Evolutionary conservation across 2,888 invertebrate species (phyloP), one percentile per base, ranked within the genome.

Genomic region (Podabrus alpinus): DNA sequence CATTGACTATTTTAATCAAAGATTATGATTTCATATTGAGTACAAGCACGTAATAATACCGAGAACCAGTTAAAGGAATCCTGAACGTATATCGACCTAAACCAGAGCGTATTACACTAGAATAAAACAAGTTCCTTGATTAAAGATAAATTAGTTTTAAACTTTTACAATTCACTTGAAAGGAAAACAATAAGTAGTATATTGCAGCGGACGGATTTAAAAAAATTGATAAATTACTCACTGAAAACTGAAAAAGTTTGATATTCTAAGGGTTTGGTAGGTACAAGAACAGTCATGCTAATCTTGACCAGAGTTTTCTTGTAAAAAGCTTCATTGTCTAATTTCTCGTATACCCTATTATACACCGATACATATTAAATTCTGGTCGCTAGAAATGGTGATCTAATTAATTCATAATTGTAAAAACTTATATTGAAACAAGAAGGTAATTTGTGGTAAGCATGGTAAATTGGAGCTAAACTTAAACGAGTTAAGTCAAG

Each of bases 121-220:
- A 21, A 64, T 64, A 64, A 64, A 64, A 64, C 62, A 19, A 64
- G 62, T 64, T 64, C 62, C 15, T 64, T 64, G 62, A 64, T 64
- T 64, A 64, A 64, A 64, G 62, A 64, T 64, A 64, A 64, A 64
- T 64, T 64, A 64, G 19, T 64, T 64, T 64, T 64, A 64, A 64
- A 64, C 62, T 64, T 64, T 21, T 21, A 64, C 62, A 64, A 64
- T 64, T 64, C n/a, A 64, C n/a, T 64, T n/a, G 19, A 15, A 64
- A 64, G 62, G 21, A 64, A 64, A 64, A 64, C 62, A 64, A 64
- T 64, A 64, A 64, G n/a, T 21, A 64, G 62, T 19, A 21, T 64
- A 64, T 19, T 45, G 45, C 7, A 45, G 45, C 5, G 45, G 45
- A 45, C 7, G 45, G 45, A 45, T n/a, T 45, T n/a, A 45, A 45